Conservation (phyloP, 1,140 invertebrate genomes). For the Ostrea denselamellosa region DNA sequence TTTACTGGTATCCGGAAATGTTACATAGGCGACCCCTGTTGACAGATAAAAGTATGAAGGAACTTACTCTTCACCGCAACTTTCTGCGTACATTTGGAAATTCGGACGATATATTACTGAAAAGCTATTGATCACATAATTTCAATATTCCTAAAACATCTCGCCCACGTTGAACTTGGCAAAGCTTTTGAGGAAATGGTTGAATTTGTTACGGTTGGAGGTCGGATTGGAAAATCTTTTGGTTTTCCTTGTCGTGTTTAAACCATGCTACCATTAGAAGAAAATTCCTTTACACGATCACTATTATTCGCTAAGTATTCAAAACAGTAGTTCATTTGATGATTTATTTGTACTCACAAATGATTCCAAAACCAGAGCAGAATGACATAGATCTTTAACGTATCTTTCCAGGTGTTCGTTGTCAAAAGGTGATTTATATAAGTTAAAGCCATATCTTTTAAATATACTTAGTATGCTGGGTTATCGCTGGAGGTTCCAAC, state of each 20-base stretch:
- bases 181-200: constrained; percentile 6
- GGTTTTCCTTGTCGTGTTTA: constrained; percentile 22
- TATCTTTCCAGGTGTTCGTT: background rate
- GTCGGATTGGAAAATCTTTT: background rate
- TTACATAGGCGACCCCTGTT: background rate
- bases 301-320: background rate
- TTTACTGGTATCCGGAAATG: constrained; percentile 23
- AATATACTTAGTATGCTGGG: no score
- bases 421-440: background rate
- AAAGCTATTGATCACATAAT: background rate
- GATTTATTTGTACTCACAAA: constrained; percentile 19
- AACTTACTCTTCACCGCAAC: constrained; percentile 6
- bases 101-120: constrained; percentile 24
- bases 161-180: background rate
- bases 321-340: background rate
- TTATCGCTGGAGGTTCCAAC: no score
- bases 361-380: background rate
- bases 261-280: background rate
- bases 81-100: background rate
- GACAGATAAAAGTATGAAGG: constrained; percentile 11
- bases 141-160: constrained; percentile 6
- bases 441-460: no score
- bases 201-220: background rate
- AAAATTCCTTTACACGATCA: background rate
- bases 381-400: background rate